These are phyloP conservation scores for Drosophila planitibia DNA, from an alignment of 2,888 invertebrate genomes.

Conservation along the genomic window DNA sequence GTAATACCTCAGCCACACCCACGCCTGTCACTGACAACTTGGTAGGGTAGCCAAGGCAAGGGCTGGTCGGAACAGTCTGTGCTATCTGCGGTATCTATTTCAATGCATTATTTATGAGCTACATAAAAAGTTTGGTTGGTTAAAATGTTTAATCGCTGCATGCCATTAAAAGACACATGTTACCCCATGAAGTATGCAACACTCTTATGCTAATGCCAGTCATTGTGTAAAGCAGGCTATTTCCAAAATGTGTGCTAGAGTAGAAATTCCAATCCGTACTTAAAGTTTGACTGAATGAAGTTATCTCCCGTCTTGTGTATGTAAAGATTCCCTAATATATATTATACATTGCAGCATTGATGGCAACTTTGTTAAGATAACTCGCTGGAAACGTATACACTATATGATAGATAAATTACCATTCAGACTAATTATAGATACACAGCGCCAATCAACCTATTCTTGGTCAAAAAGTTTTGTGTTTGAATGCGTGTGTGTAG, in stretches of 20 bases:
- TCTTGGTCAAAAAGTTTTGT: not conserved
- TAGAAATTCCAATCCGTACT: too few relatives aligned
- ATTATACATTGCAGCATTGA: not conserved
- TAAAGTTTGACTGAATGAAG: not conserved
- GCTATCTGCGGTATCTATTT: not conserved
- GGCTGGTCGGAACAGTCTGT: not conserved
- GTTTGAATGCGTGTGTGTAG: not conserved
- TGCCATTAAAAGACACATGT: constrained; percentile 6
- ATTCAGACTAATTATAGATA: not conserved
- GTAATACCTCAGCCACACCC: constrained; percentile 3
- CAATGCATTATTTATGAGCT: constrained; percentile 28
- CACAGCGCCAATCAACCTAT: not conserved
- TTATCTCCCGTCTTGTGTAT: not conserved
- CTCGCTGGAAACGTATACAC: not conserved
- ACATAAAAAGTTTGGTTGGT: constrained; percentile 4
- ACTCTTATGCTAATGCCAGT: constrained; percentile 5
- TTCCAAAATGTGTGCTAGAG: not conserved
- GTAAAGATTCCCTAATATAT: not conserved
- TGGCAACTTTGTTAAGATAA: not conserved
- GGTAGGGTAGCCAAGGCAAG: not conserved
- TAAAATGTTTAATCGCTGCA: constrained; percentile 20
- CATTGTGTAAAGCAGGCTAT: not conserved
- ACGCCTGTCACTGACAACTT: not conserved
- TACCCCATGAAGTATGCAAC: constrained; percentile 30
- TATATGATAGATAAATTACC: not conserved